Conservation (phyloP, 1,140 invertebrate genomes). For the Lepeophtheirus salmonis region DNA sequence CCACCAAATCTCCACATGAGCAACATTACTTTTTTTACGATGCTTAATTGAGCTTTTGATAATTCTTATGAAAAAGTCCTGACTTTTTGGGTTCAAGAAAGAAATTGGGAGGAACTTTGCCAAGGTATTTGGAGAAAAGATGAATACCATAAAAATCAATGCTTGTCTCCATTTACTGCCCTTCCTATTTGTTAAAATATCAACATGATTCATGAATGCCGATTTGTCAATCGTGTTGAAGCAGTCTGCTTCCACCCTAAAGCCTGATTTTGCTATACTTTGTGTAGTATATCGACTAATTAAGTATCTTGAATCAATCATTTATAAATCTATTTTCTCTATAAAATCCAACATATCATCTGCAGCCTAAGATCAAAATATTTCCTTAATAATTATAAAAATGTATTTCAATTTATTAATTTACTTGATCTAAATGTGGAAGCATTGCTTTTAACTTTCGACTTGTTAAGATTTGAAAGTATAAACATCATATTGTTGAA, state of each 20-base stretch:
- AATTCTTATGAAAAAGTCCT: not conserved
- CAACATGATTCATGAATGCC: not conserved
- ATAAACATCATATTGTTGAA: not conserved
- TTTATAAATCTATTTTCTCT: not conserved
- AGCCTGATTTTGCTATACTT: not conserved
- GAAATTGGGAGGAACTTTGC: not conserved
- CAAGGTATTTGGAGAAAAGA: not conserved
- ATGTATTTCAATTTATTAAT: too few relatives aligned
- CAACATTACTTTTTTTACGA: not conserved
- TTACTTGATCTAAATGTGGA: too few relatives aligned
- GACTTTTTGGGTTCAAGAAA: not conserved
- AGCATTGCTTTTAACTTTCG: slow-evolving; percentile 10
- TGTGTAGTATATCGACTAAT: not conserved
- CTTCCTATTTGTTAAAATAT: not conserved
- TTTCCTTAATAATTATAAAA: too few relatives aligned
- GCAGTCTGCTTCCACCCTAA: not conserved
- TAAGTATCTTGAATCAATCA: not conserved
- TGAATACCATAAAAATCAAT: not conserved
- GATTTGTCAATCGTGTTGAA: not conserved
- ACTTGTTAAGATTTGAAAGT: slow-evolving; percentile 5
- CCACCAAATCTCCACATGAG: not conserved
- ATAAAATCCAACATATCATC: not conserved
- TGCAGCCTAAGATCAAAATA: slow-evolving; percentile 5
- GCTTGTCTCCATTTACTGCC: not conserved
- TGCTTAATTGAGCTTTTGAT: not conserved